Evolutionary conservation across 2,113 vertebrate genomes (phyloP).

Genomic region (Speoplatyrhinus poulsoni): DNA sequence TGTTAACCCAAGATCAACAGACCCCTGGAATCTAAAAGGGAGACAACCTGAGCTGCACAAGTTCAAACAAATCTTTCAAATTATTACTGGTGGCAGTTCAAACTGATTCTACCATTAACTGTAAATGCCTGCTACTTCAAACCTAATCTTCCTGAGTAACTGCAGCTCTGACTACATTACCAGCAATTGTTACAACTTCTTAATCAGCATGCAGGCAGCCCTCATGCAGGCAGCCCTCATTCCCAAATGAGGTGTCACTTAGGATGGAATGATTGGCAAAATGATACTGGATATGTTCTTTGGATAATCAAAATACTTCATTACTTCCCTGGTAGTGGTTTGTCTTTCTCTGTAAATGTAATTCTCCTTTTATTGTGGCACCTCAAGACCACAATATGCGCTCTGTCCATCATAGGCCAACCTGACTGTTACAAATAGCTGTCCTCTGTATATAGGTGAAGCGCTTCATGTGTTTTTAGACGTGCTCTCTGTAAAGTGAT

Average conservation of each 20-base stretch:
- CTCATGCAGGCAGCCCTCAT: slow-evolving; percentile 20
- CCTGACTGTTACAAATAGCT: slow-evolving; percentile 65
- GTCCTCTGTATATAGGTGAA: slow-evolving; percentile 75
- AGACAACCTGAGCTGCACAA: slow-evolving; percentile 22
- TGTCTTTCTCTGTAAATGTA: slow-evolving; percentile 55
- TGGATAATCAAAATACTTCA: slow-evolving; percentile 27
- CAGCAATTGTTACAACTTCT: slow-evolving; percentile 39
- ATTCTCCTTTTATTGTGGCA: slow-evolving; percentile 52
- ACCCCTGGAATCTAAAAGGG: slow-evolving; percentile 28
- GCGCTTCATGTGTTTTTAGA: slow-evolving; percentile 74
- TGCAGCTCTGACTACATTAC: slow-evolving; percentile 32
- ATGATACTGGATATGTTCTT: slow-evolving; percentile 46
- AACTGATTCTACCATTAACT: slow-evolving; percentile 3
- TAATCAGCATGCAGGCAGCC: slow-evolving; percentile 20
- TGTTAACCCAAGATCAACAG: slow-evolving; percentile 12
- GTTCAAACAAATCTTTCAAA: slow-evolving; percentile 23
- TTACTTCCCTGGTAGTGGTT: slow-evolving; percentile 47
- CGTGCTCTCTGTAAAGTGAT: slow-evolving; percentile 72
- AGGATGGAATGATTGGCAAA: slow-evolving; percentile 25
- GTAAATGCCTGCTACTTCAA: slow-evolving; percentile 30
- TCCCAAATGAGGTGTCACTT: slow-evolving; percentile 15
- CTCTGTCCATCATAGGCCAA: slow-evolving; percentile 54
- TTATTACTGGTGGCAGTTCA: slow-evolving; percentile 1
- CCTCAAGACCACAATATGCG: slow-evolving; percentile 45
- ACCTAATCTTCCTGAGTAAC: slow-evolving; percentile 19